These are phyloP conservation scores for Micromesistius poutassou DNA, from an alignment of 2,797 vertebrate genomes.

Conservation along the genomic window DNA sequence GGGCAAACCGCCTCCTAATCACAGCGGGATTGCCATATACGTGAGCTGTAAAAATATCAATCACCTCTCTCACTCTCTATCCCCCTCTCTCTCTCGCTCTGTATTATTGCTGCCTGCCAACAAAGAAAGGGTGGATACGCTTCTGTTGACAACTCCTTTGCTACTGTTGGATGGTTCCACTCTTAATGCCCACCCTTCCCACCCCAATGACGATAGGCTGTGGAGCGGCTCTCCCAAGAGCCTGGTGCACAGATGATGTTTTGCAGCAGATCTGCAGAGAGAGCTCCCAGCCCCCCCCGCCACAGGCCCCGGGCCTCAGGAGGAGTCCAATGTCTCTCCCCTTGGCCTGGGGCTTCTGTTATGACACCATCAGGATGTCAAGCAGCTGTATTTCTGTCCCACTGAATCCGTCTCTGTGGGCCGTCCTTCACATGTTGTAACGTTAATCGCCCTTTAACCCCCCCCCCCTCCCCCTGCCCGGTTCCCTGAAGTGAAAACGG, in stretches of 20 bases:
- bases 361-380: background rate
- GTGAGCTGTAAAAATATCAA: background rate
- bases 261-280: background rate
- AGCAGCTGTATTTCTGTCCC: background rate
- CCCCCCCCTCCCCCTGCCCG: background rate
- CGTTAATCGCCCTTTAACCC: background rate
- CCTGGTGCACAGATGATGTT: background rate
- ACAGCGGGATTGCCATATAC: conserved; percentile 28
- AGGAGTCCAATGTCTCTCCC: background rate
- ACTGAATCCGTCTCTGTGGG: background rate
- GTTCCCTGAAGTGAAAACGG: background rate
- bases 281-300: background rate
- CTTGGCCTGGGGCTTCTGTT: background rate
- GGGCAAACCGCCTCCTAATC: conserved; percentile 27
- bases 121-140: background rate
- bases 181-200: background rate
- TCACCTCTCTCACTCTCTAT: background rate
- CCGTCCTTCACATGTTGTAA: background rate
- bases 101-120: background rate
- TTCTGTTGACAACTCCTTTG: conserved; percentile 9
- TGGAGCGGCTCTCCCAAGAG: background rate
- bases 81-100: background rate
- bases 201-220: background rate
- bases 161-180: background rate
- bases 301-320: background rate